These are phyloP conservation scores for Hipparchia semele DNA, from an alignment of 2,888 invertebrate genomes.

Conservation along the genomic window DNA sequence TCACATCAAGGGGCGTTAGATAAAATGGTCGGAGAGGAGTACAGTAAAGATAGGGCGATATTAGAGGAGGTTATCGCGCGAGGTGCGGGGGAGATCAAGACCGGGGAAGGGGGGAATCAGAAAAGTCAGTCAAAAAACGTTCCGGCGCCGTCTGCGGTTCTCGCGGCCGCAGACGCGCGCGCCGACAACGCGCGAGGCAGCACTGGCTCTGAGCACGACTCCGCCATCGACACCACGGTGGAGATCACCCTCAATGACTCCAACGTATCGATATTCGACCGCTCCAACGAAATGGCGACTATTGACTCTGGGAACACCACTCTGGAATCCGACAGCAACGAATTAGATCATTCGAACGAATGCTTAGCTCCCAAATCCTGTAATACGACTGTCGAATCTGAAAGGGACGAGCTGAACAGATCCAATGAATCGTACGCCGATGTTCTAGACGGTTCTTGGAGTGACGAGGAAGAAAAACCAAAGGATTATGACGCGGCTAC, in stretches of 20 bases:
- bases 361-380: constrained; percentile 67
- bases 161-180: constrained; percentile 79
- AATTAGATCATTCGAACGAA: constrained; percentile 70
- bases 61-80: constrained; percentile 87
- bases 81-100: constrained; percentile 62
- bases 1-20: constrained; percentile 55
- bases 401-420: constrained; percentile 66
- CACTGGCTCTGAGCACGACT: constrained; percentile 69
- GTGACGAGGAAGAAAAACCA: constrained; percentile 48
- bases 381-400: constrained; percentile 66
- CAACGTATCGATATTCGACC: constrained; percentile 39
- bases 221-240: constrained; percentile 32
- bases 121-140: constrained; percentile 86
- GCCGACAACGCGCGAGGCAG: constrained; percentile 61
- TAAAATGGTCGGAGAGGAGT: constrained; percentile 58
- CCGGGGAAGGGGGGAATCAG: constrained; percentile 36
- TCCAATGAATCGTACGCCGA: constrained; percentile 80
- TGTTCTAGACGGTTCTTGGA: constrained; percentile 70
- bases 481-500: constrained; percentile 46
- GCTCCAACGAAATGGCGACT: constrained; percentile 49
- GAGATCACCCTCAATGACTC: constrained; percentile 29
- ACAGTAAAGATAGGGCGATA: constrained; percentile 58
- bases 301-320: constrained; percentile 50
- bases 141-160: constrained; percentile 88
- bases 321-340: constrained; percentile 49